Evolutionary conservation across 2,888 invertebrate species (phyloP), one percentile per base, ranked within the genome.

Genomic region (Sthenelais limicola): DNA sequence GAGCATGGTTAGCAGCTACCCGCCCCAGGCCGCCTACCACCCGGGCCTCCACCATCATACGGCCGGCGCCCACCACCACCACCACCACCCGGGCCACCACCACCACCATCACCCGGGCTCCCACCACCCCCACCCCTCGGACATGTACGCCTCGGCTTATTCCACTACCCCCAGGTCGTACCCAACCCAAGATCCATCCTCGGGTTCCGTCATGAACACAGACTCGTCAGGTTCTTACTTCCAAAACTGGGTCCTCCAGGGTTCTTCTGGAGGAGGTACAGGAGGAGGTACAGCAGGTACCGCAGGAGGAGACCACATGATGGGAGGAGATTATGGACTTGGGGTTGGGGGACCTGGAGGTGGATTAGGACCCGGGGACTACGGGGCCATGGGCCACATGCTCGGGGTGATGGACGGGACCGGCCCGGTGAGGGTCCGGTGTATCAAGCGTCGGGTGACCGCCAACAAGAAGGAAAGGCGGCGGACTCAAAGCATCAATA

Each of bases 391-490:
- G 21, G 32, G 47, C 28, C 47, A 67, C 38, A 12, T 52, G 4
- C 7, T 18, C 7, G 47, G 43, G 52, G 67, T 32, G 21, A 52
- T 21, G 33, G 49, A 51, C n/a, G 67, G 43, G 5, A 32, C 33
- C 24, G 51, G 56, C 47, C 51, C 72, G 2, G 49, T 71, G 30
- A 24, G 71, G 3, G 49, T 71, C 4, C 33, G 71, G 4, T 58
- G 58, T 18, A 56, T 71, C 43, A 72, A 72, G 21, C 90, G 94
- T 71, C 88, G 96, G 72, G 94, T 93, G 76, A 96, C 96, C 0
- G 97, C 97, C 24, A 97, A 97, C 88, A 96, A 96, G 89, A 98
- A 98, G 86, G 97, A 98, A 86, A 88, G 97, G 12, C 89, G 96
- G 78, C 90, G 97, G 68, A 98, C 97, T 0, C 94, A 95, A 86